Base-by-base conservation (phyloP, 92 coral and sea anemone genomes). In the Pocillopora meandrina region DNA sequence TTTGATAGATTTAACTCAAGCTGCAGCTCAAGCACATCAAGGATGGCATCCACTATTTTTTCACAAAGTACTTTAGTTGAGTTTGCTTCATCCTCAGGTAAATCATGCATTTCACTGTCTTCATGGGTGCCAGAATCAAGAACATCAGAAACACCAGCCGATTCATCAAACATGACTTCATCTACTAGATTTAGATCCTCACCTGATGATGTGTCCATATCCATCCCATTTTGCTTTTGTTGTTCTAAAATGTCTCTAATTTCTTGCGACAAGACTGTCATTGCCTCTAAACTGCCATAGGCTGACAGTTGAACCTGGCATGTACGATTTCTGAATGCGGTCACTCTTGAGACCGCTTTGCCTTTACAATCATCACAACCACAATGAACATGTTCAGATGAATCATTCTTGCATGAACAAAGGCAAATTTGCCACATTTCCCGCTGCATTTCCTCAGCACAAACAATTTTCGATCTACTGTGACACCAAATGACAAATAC, bases 311-410 rank as follows among this genome's bases (percentile, higher is more conserved):
- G 35, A 74, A 74, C 56, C 57, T 74, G 34, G 62, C 78, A 63
- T 60, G 86, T 71, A 69, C 77, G 65, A 75, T 82, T 79, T 71
- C 78, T 71, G 77, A 82, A 82, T 18, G 86, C 86, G 20, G 86
- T 82, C 60, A 79, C 59, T 72, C 86, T 71, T 82, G 86, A 82
- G 72, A 82, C 86, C 65, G 71, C 86, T 82, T 36, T 75, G 72
- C 86, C 79, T 26, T 71, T 72, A 82, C 86, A 82, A 71, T 82
- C 86, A 82, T 36, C 61, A 66, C 86, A 82, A 71, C 86, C 72
- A 75, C 86, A 82, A 60, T 82, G 86, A 23, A 71, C 75, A 82
- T 72, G 86, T 82, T 59, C 77, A 33, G 20, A 74, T 5, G 56
- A 63, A 74, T 63, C 78, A 56, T 74, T 63, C 35, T 74, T 35